Base-by-base conservation (phyloP, 1,140 invertebrate species). In the Semibalanus balanoides region DNA sequence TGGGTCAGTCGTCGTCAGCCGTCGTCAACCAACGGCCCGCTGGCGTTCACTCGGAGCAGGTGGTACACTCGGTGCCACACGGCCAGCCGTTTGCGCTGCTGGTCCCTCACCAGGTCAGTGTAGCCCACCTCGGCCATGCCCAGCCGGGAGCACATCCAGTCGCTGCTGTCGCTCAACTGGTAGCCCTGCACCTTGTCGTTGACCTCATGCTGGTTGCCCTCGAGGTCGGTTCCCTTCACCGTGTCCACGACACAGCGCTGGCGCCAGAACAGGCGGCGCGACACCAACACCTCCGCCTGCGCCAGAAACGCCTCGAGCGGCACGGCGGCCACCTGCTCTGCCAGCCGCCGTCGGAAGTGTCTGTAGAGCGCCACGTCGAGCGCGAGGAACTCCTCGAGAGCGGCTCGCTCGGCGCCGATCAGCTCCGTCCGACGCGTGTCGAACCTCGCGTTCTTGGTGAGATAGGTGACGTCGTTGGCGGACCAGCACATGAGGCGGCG, bases 401-500 rank as follows among this genome's bases (percentile, higher is more conserved):
- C 75, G 9, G 74, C 31, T 28, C 76, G 31, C 22, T 76, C 76
- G 5, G 64, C 27, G 5, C 78, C 70, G 31, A 77, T 77, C 30
- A 78, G 70, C 31, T n/a, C 25, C 11, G 76, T 76, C 35, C 79
- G 80, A 27, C 78, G 78, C 71, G 78, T 75, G 0, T 76, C 76
- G 22, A 76, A 74, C 25, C 84, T 79, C 1, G 80, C 80, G 76
- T 86, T 86, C 11, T 83, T 76, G 30, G 79, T 81, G 30, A 86
- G 80, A 74, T 82, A 84, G 0, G 84, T 77, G 7, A 87, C 80
- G 77, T 86, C 83, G 72, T 85, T 81, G 7, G 84, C 75, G 40
- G 82, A 80, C 86, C 86, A 88, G 74, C 84, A 85, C 71, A 87
- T 81, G 25, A 84, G 76, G 74, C 86, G 79, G 28, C 81, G 80